Evolutionary conservation across 2,888 invertebrate genomes (phyloP).

Genomic region (Celastrina argiolus): DNA sequence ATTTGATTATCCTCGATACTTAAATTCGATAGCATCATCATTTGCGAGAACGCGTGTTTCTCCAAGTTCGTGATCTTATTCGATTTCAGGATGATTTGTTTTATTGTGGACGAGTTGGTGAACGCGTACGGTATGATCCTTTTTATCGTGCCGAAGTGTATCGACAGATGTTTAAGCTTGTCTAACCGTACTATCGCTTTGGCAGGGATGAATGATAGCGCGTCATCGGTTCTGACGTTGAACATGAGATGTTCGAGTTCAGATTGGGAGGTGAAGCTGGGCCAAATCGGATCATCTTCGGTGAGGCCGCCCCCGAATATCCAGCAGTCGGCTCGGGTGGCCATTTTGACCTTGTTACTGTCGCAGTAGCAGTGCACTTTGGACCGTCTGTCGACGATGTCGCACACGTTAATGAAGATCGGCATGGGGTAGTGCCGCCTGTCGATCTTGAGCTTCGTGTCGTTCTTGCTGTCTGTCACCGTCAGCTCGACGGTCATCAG

Average conservation of each 20-base stretch:
- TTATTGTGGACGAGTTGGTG: slow-evolving; percentile 83
- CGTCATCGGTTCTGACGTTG: slow-evolving; percentile 83
- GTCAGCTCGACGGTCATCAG: slow-evolving; percentile 63
- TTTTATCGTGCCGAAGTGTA: slow-evolving; percentile 85
- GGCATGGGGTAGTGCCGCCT: slow-evolving; percentile 59
- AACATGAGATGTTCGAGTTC: slow-evolving; percentile 83
- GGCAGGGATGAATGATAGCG: slow-evolving; percentile 84
- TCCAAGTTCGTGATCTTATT: slow-evolving; percentile 83
- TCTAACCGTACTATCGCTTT: slow-evolving; percentile 82
- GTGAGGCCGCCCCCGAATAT: slow-evolving; percentile 80
- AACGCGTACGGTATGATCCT: slow-evolving; percentile 85
- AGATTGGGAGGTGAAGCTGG: slow-evolving; percentile 83
- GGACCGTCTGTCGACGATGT: slow-evolving; percentile 64
- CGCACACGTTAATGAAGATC: slow-evolving; percentile 66
- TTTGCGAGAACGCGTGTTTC: slow-evolving; percentile 84
- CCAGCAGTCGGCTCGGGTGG: slow-evolving; percentile 86
- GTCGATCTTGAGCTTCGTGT: slow-evolving; percentile 55
- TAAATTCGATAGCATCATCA: slow-evolving; percentile 82
- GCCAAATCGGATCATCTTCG: slow-evolving; percentile 84
- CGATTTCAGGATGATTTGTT: slow-evolving; percentile 82
- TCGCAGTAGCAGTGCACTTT: slow-evolving; percentile 74
- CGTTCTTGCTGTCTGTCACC: slow-evolving; percentile 62
- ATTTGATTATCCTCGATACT: slow-evolving; percentile 87
- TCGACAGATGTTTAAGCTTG: slow-evolving; percentile 81
- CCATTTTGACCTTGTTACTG: slow-evolving; percentile 67